Conservation (phyloP, 2,797 vertebrate species). For the Cyclura pinguis region DNA sequence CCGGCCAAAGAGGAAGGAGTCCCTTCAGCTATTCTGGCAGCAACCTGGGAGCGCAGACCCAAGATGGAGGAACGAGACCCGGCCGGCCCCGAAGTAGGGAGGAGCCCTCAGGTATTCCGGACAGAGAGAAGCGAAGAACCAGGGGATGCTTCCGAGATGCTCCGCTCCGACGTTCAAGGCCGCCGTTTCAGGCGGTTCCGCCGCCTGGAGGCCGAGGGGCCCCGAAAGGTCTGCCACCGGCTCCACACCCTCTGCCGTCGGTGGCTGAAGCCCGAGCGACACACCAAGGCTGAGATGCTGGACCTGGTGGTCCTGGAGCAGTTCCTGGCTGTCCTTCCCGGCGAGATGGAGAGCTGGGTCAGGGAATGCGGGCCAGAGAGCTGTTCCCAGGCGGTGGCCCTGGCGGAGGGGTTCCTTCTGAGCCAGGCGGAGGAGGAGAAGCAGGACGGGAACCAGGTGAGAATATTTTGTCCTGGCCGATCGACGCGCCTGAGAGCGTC, state of each 20-base stretch:
- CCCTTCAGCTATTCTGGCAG: too few species aligned
- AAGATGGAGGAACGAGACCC: too few species aligned
- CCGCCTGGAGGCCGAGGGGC: not conserved
- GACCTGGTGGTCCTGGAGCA: not conserved
- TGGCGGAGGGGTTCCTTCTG: slow-evolving; percentile 4
- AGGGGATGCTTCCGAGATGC: too few species aligned
- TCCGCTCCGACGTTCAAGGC: not conserved
- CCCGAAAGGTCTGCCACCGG: not conserved
- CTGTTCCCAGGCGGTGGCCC: not conserved
- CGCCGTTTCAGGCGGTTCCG: not conserved
- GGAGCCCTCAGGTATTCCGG: too few species aligned
- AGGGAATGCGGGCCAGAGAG: not conserved
- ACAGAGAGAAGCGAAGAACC: too few species aligned
- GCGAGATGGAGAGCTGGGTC: not conserved
- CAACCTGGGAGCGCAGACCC: too few species aligned
- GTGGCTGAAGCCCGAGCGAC: slow-evolving; percentile 3
- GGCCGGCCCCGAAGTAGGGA: too few species aligned
- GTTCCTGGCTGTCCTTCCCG: not conserved
- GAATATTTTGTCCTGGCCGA: not conserved
- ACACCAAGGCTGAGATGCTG: not conserved
- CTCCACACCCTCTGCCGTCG: not conserved
- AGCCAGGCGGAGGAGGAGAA: not conserved
- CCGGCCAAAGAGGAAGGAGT: too few species aligned
- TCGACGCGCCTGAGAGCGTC: too few species aligned
- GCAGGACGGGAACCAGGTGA: not conserved